Evolutionary conservation across 2,888 invertebrate species (phyloP).

Genomic region (Cerceris ruficornis): DNA sequence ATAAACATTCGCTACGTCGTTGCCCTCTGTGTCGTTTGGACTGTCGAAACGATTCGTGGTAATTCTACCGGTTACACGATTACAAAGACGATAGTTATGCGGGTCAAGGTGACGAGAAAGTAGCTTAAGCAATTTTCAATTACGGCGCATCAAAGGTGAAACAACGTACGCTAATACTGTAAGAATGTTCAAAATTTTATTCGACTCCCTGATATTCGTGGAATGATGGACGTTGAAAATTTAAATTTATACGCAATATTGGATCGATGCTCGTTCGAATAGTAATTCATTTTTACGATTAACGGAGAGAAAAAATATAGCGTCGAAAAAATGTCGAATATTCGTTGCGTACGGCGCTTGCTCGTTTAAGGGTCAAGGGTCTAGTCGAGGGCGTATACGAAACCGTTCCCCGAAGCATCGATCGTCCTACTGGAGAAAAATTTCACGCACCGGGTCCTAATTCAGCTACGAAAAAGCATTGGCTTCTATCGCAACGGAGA

Average conservation of each 20-base stretch:
- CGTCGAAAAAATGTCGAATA: slow-evolving; percentile 8
- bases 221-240: neutral
- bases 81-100: slow-evolving; percentile 20
- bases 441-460: slow-evolving; percentile 47
- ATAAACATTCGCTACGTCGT: neutral
- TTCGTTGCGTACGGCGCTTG: slow-evolving; percentile 59
- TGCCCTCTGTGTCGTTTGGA: neutral
- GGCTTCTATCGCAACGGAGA: neutral
- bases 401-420: slow-evolving; percentile 62
- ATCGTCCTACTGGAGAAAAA: slow-evolving; percentile 60
- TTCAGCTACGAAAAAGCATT: slow-evolving; percentile 19
- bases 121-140: slow-evolving; percentile 12
- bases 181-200: too few species aligned
- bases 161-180: neutral
- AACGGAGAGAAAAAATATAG: neutral
- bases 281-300: neutral
- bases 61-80: neutral
- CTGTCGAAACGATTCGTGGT: neutral
- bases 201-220: neutral
- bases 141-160: neutral
- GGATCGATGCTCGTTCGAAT: neutral
- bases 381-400: slow-evolving; percentile 65
- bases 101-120: slow-evolving; percentile 41
- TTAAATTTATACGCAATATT: neutral
- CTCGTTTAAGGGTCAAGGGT: slow-evolving; percentile 69